Percentiles rank a stretch among this genome's conserved stretches.
These are phyloP conservation scores for Stylophora pistillata DNA, from an alignment of 64 coral and sea anemone genomes.

Conservation along the genomic window DNA sequence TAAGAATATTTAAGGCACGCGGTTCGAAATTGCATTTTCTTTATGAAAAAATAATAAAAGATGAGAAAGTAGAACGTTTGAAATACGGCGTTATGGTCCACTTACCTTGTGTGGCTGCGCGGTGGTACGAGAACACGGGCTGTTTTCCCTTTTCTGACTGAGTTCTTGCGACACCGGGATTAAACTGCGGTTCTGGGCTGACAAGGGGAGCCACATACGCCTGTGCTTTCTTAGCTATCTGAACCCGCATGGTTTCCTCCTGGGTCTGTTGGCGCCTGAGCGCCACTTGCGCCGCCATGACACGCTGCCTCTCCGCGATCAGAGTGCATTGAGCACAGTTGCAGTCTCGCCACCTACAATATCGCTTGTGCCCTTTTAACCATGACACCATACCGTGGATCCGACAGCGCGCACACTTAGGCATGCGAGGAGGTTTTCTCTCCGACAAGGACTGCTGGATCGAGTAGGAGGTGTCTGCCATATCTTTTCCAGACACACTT, in stretches of 20 bases:
- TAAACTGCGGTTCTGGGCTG: not conserved
- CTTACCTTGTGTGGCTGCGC: not conserved
- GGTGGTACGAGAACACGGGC: not conserved
- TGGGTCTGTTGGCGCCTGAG: constrained; percentile 91
- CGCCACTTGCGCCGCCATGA: constrained; percentile 97
- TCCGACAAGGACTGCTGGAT: constrained; percentile 29
- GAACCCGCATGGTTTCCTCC: constrained; percentile 61
- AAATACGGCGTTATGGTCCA: not conserved
- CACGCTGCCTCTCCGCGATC: constrained; percentile 93
- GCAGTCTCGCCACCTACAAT: constrained; percentile 94
- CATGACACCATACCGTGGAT: constrained; percentile 91
- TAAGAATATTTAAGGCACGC: not conserved
- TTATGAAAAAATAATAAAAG: too few relatives aligned
- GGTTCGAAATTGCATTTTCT: not conserved
- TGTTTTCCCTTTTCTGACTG: not conserved
- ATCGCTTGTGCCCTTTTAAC: constrained; percentile 95
- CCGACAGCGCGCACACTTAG: constrained; percentile 92
- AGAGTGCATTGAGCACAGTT: constrained; percentile 92
- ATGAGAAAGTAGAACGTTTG: not conserved
- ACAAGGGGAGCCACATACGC: not conserved
- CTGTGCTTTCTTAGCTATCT: not conserved
- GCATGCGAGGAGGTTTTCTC: constrained; percentile 55
- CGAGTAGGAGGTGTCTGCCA: constrained; percentile 44
- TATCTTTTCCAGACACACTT: not conserved
- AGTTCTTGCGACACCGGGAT: not conserved